Evolutionary conservation across 1,140 invertebrate genomes (phyloP).

Genomic region (Heterodera carotae): DNA sequence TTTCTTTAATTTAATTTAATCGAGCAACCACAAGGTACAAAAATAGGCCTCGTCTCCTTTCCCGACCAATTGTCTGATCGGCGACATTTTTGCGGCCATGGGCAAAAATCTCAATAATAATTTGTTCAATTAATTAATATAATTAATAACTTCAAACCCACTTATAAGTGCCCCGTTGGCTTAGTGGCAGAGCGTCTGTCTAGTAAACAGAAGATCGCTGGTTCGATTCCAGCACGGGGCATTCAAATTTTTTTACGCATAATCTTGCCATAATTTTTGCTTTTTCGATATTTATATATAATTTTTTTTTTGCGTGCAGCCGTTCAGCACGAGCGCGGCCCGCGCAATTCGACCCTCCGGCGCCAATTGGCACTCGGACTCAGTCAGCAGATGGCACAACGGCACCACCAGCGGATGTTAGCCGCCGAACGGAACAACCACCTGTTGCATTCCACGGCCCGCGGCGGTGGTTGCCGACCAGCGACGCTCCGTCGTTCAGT

Average conservation of each 20-base stretch:
- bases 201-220: constrained; percentile 63
- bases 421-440: background rate
- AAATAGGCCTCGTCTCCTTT: no score
- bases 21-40: no score
- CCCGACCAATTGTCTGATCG: no score
- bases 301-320: constrained; percentile 11
- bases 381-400: constrained; percentile 10
- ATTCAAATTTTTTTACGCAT: constrained; percentile 35
- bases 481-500: background rate
- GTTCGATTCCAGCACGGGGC: constrained; percentile 60
- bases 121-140: no score
- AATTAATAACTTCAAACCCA: background rate
- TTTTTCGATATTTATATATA: background rate
- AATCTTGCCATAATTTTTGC: background rate
- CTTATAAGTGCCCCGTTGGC: background rate
- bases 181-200: constrained; percentile 58
- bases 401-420: constrained; percentile 1
- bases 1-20: no score
- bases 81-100: no score
- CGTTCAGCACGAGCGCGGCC: constrained; percentile 42
- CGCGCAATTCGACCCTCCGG: constrained; percentile 43
- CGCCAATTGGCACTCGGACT: constrained; percentile 48
- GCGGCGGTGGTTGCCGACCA: background rate
- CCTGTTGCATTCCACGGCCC: constrained; percentile 1
- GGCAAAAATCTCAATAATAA: no score